Conservation (phyloP, 64 coral and sea anemone genomes). For the Acropora yongei region DNA sequence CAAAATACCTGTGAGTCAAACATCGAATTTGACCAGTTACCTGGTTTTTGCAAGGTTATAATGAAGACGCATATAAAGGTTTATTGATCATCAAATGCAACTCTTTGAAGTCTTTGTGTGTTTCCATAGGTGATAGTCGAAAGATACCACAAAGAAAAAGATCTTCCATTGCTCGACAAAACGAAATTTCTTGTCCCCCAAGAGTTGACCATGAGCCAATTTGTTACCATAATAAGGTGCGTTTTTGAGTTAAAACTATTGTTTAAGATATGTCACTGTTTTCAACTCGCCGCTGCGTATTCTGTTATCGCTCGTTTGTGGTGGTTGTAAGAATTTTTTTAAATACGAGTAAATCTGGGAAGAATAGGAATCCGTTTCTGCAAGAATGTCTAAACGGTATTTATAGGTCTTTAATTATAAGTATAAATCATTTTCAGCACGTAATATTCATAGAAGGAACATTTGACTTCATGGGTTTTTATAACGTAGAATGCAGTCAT, state of each 20-base stretch:
- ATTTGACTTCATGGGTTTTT: no score
- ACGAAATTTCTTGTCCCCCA: conserved; percentile 99
- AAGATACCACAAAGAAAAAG: conserved; percentile 99
- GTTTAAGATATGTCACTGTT: background rate
- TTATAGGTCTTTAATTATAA: no score
- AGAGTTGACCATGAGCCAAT: conserved; percentile 98
- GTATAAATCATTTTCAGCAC: no score
- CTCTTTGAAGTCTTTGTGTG: background rate
- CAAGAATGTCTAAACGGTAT: no score
- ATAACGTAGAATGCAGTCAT: background rate
- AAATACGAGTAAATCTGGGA: no score
- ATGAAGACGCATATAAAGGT: background rate
- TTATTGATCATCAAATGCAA: background rate
- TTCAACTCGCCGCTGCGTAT: background rate
- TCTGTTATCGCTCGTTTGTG: background rate
- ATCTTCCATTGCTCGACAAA: conserved; percentile 92
- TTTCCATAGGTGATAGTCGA: conserved; percentile 93
- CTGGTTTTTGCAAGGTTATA: background rate
- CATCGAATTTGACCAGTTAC: background rate
- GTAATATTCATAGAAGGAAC: no score
- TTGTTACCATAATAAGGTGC: conserved; percentile 98
- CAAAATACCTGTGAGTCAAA: conserved; percentile 95
- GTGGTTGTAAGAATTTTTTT: background rate
- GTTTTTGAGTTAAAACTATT: background rate
- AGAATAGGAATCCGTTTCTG: no score